Base-by-base conservation (phyloP, 2,113 vertebrate genomes). In the Cololabis saira region DNA sequence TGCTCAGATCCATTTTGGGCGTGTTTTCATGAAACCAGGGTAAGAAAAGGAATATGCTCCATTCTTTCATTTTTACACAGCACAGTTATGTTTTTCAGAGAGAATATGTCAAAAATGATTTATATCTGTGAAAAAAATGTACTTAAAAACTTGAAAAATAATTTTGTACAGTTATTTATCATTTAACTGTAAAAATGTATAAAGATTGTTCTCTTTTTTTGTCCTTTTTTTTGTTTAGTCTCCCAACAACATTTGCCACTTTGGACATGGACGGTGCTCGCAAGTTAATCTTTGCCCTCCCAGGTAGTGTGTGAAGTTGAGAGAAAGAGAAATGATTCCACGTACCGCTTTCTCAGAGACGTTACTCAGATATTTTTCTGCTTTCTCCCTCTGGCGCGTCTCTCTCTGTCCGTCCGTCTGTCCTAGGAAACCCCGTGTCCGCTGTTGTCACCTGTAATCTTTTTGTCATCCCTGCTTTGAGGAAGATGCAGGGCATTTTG, bases 11-110 rank as follows among this genome's bases (percentile, higher is more conserved):
- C 98, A 99, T 88, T 99, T 99, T 93, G 97, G 97, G 83, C 95
- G 97, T 81, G 96, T 98, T 92, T 99, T 99, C 90, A 99, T 99
- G 98, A 99, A 99, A 93, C 98, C 98, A 93, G 98, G 98, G 98
- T 99, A 93, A 96, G 3, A 62, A 37, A 55, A 66, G n/a, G 1
- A 30, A 16, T 14, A 9, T 0, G 2, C 4, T 71, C 73, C 11
- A 54, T 33, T 64, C 22, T 13, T 55, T 19, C 41, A 55, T 8
- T 18, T 21, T 40, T 40, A 42, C 27, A 52, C 41, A 22, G 1
- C 3, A 14, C 40, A 13, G 18, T 42, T 3, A 43, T 13, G 11
- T 43, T 5, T 12, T 54, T 53, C 50, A 43, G 14, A 47, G 16
- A 41, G 6, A 30, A 19, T n/a, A 47, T 27, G 12, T 17, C 24